Percentiles rank a stretch among this genome's conserved stretches.
These are phyloP conservation scores for Heliangelus exortis DNA, from an alignment of 2,797 vertebrate genomes.

Conservation along the genomic window DNA sequence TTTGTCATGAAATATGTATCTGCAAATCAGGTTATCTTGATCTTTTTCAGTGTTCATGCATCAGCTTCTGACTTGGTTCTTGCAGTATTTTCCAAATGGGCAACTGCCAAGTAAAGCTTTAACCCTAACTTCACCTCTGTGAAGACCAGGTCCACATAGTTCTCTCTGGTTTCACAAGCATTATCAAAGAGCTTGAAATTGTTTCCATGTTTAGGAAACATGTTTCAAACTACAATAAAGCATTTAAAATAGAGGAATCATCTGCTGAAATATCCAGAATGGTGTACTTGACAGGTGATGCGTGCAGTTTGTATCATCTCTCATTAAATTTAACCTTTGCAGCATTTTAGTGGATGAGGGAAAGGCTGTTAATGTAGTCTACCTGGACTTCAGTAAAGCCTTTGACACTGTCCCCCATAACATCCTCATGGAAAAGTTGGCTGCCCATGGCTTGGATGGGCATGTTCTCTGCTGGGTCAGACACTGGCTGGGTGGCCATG, in stretches of 20 bases:
- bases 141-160: neutral
- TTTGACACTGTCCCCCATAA: no score
- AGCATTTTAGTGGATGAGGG: neutral
- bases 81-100: conserved; percentile 17
- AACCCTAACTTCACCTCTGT: neutral
- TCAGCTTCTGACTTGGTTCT: conserved; percentile 32
- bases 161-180: neutral
- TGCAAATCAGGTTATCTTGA: conserved; percentile 12
- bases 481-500: no score
- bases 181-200: conserved; percentile 24
- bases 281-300: neutral
- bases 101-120: conserved; percentile 32
- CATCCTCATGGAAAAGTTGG: no score
- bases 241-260: neutral
- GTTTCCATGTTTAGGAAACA: neutral
- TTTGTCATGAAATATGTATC: conserved; percentile 14
- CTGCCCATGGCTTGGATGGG: no score
- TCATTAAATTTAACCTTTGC: neutral
- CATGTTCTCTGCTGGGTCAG: no score
- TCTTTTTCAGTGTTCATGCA: neutral
- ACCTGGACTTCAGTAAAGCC: no score
- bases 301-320: neutral
- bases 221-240: conserved; percentile 10
- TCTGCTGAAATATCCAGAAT: neutral
- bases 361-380: no score